These are phyloP conservation scores for Scaptomyza graminum DNA, from an alignment of 1,140 invertebrate species.

Conservation along the genomic window DNA sequence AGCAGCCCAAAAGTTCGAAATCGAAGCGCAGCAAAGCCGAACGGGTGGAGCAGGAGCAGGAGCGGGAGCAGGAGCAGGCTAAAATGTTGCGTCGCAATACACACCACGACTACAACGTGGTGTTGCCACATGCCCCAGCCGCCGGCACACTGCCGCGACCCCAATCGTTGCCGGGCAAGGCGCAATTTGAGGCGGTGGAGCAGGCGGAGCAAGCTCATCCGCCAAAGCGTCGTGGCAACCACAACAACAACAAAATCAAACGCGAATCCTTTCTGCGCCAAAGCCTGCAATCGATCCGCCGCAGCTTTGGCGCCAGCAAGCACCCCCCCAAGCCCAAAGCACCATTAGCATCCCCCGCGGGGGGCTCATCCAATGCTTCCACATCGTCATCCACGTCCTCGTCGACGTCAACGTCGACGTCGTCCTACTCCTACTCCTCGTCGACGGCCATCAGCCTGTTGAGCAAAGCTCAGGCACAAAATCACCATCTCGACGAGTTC, in stretches of 20 bases:
- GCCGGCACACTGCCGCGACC: slow-evolving; percentile 36
- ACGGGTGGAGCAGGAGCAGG: neutral
- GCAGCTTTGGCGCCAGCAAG: slow-evolving; percentile 62
- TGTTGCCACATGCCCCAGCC: slow-evolving; percentile 4
- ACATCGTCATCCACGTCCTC: slow-evolving; percentile 8
- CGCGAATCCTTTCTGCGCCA: slow-evolving; percentile 65
- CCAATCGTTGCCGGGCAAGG: slow-evolving; percentile 60
- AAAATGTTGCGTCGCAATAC: slow-evolving; percentile 21
- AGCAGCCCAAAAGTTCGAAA: slow-evolving; percentile 22
- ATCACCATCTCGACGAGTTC: slow-evolving; percentile 45
- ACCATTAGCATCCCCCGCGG: slow-evolving; percentile 14
- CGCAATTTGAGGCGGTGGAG: slow-evolving; percentile 31
- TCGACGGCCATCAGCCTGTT: slow-evolving; percentile 38
- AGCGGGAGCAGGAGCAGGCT: slow-evolving; percentile 20
- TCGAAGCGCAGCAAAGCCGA: slow-evolving; percentile 8
- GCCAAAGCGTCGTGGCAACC: slow-evolving; percentile 22
- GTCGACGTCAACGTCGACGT: slow-evolving; percentile 18
- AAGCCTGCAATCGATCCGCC: slow-evolving; percentile 65
- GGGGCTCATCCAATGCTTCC: slow-evolving; percentile 17
- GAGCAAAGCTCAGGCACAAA: slow-evolving; percentile 38
- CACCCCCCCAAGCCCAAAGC: slow-evolving; percentile 34
- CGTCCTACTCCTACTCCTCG: slow-evolving; percentile 37
- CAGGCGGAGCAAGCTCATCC: neutral
- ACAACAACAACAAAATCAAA: slow-evolving; percentile 33
- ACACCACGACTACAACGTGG: slow-evolving; percentile 38